A percentile compares a stretch with the other conserved stretches of the same genome.
Conservation (phyloP, 1,140 invertebrate genomes). For the Drosophila obscura region DNA sequence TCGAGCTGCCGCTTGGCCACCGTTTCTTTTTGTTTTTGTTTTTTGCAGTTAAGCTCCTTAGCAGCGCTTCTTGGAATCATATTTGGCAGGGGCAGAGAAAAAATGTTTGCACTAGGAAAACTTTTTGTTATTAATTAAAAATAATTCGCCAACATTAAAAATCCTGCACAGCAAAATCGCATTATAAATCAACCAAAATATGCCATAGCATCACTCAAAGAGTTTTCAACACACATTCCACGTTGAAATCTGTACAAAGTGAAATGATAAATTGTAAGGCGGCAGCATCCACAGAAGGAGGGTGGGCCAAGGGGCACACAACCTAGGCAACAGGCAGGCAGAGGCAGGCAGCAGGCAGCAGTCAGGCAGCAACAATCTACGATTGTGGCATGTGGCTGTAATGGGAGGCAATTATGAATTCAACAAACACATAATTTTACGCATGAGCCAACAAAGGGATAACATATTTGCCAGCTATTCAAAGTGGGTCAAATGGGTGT, state of each 20-base stretch:
- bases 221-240: conserved; percentile 47
- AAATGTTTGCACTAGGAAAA: background rate
- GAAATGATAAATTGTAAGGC: conserved; percentile 58
- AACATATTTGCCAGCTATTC: conserved; percentile 51
- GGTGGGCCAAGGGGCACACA: no score
- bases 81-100: background rate
- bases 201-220: conserved; percentile 37
- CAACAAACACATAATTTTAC: conserved; percentile 67
- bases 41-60: conserved; percentile 33
- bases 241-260: conserved; percentile 32
- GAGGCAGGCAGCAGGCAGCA: background rate
- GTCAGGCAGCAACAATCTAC: conserved; percentile 25
- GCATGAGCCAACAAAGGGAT: conserved; percentile 62
- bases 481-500: conserved; percentile 31
- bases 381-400: conserved; percentile 57
- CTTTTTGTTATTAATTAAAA: conserved; percentile 55
- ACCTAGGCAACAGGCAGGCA: no score
- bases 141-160: conserved; percentile 30
- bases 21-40: background rate
- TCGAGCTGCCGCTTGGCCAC: background rate
- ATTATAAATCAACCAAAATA: conserved; percentile 58
- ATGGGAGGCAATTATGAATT: conserved; percentile 64
- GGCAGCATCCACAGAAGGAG: background rate
- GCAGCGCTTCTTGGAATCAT: conserved; percentile 20
- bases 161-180: background rate